These are phyloP conservation scores for Neolamprologus hecqui DNA, from an alignment of 2,113 vertebrate species.

Conservation along the genomic window DNA sequence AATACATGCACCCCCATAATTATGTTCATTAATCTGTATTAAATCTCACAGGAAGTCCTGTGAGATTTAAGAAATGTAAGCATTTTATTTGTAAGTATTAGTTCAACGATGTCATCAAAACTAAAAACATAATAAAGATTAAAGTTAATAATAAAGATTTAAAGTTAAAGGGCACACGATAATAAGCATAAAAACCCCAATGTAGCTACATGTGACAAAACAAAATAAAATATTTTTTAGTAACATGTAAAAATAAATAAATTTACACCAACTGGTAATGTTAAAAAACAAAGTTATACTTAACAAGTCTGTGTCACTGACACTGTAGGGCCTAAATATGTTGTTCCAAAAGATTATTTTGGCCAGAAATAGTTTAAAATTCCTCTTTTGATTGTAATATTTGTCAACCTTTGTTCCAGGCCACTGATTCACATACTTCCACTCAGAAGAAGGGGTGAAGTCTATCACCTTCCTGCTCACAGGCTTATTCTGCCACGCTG, in stretches of 20 bases:
- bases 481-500: not conserved
- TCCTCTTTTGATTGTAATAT: not conserved
- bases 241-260: not conserved
- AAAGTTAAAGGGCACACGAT: not conserved
- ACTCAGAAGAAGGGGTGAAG: constrained; percentile 1
- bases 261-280: not conserved
- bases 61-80: not conserved
- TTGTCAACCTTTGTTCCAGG: not conserved
- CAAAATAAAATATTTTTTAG: not conserved
- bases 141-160: not conserved
- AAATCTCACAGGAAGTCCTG: not conserved
- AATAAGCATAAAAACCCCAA: accelerated
- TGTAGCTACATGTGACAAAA: not conserved
- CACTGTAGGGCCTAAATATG: not conserved
- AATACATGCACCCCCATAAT: not conserved
- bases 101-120: not conserved
- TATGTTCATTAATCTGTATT: not conserved
- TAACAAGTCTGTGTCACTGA: not conserved
- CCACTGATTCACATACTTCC: constrained; percentile 25
- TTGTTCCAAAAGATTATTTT: not conserved
- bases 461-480: not conserved
- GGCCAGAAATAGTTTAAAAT: not conserved
- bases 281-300: not conserved
- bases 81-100: not conserved
- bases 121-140: not conserved